Percentiles rank a stretch among this genome's conserved stretches.
These are phyloP conservation scores for Aphodius granarius DNA, from an alignment of 2,888 invertebrate genomes.

Conservation along the genomic window DNA sequence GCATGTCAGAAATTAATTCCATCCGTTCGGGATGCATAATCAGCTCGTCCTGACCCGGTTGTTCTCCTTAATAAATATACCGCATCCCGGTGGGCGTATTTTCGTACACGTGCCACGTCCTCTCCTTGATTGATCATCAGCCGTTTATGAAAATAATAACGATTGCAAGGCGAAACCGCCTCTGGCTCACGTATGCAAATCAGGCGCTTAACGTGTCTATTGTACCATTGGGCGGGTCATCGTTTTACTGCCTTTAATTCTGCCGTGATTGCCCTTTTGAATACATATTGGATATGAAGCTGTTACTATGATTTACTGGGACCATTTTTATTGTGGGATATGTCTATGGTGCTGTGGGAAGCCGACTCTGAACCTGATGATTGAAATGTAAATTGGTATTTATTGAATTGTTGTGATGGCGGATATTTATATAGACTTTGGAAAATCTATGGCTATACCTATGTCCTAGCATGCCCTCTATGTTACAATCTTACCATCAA, in stretches of 20 bases:
- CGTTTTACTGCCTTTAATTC: not conserved
- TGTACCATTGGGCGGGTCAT: not conserved
- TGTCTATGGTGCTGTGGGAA: not conserved
- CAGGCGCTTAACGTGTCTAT: not conserved
- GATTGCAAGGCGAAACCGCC: slow-evolving; percentile 36
- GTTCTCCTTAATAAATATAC: not conserved
- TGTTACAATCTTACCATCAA: too few species aligned
- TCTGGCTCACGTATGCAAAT: not conserved
- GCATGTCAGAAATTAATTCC: not conserved
- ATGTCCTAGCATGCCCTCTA: too few species aligned
- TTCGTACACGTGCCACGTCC: slow-evolving; percentile 45
- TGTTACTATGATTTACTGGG: not conserved
- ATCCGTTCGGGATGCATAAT: not conserved
- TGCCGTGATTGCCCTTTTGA: not conserved
- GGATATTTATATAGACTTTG: not conserved
- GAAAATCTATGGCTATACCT: too few species aligned
- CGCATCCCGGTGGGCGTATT: slow-evolving; percentile 42
- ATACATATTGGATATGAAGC: not conserved
- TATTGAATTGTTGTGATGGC: not conserved
- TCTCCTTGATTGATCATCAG: slow-evolving; percentile 47
- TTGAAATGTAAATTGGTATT: not conserved
- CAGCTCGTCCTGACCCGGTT: not conserved
- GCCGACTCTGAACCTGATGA: not conserved
- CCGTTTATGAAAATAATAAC: slow-evolving; percentile 47
- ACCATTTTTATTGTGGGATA: not conserved